Evolutionary conservation across 2,888 invertebrate species (phyloP), one percentile per base, ranked within the genome.

Genomic region (Thyatira batis): DNA sequence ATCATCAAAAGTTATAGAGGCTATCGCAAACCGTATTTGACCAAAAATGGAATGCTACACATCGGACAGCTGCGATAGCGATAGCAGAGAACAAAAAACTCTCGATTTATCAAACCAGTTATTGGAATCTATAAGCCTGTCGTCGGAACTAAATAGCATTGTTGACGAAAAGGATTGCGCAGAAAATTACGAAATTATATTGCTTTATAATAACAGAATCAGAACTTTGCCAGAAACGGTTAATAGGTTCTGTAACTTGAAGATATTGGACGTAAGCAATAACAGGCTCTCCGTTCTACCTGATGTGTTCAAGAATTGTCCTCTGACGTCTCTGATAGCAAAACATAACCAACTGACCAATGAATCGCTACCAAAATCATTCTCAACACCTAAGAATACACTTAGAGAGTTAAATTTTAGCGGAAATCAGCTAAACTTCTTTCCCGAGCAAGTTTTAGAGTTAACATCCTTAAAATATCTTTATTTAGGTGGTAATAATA

Each of bases 331-430:
- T 43, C 88, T 99, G 45, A 94, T 97, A 56, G 97, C 96, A 1
- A 97, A 97, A 89, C 98, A 98, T 84, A 99, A 99, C 86, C 91
- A 93, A 54, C 89, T 99, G 46, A 95, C 94, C 2, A 96, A 96
- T 73, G 94, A 95, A 58, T 95, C 96, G n/a, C 88, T 99, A 65
- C 98, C 98, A 3, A 98, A 98, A 86, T 94, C 95, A 53, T 95
- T 99, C 74, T 93, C 93, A 21, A 87, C 91, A 27, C 90, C 95
- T 56, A 89, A 93, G 23, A 90, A 85, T 56, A 90, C 93, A 1
- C 88, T 99, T 21, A 95, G 95, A 74, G 97, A 98, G 79, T 85
- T 99, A n/a, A 99, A 99, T 90, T 92, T 99, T 30, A 98, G 98
- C 86, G 99, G 99, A 8, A 99, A 99, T 85, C 92, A 94, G 58